phyloP scores from a whole-genome alignment of 2,113 vertebrate genomes.

The Pheucticus melanocephalus region DNA sequence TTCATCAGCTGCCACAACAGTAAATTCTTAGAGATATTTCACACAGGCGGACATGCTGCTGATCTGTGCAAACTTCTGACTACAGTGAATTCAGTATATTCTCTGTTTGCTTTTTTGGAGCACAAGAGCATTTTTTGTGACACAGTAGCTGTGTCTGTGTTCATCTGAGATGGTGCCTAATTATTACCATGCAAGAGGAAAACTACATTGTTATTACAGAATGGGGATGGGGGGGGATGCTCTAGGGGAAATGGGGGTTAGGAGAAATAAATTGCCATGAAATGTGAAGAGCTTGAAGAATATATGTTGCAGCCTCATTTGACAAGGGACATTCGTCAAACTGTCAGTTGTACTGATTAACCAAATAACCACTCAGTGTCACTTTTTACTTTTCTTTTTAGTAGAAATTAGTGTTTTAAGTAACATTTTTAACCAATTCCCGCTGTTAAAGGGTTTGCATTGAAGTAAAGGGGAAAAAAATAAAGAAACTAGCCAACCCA shows the following conservation, averaged over 20 bases:
- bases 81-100: background rate
- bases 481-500: background rate
- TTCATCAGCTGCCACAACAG: background rate
- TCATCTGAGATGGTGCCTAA: background rate
- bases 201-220: background rate
- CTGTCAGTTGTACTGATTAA: slow-evolving; percentile 36
- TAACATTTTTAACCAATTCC: background rate
- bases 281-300: slow-evolving; percentile 53
- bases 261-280: slow-evolving; percentile 49
- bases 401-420: slow-evolving; percentile 6
- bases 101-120: background rate
- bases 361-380: background rate
- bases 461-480: background rate
- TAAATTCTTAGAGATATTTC: background rate
- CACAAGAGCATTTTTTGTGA: background rate
- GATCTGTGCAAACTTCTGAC: background rate
- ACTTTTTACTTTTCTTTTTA: background rate
- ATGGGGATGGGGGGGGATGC: background rate
- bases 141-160: background rate
- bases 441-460: background rate
- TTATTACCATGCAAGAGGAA: slow-evolving; percentile 4
- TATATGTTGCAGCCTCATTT: slow-evolving; percentile 36
- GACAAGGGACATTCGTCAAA: slow-evolving; percentile 60
- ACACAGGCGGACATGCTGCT: background rate
- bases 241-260: background rate